Evolutionary conservation across 2,888 invertebrate species (phyloP).

Genomic region (Campoletis raptor): DNA sequence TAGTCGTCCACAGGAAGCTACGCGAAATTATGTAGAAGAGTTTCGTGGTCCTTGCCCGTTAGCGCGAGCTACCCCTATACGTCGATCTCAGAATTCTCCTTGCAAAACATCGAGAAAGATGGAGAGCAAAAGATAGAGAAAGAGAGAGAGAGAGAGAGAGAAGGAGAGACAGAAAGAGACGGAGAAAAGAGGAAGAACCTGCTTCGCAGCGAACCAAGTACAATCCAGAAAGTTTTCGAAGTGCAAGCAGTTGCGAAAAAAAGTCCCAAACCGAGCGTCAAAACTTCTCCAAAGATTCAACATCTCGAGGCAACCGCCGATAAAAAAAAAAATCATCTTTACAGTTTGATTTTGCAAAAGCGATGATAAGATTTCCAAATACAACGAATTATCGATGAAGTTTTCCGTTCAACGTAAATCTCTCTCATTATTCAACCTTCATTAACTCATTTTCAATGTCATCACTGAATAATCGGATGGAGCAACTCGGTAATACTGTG

Average conservation of each 20-base stretch:
- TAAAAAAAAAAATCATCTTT: constrained; percentile 41
- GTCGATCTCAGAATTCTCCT: constrained; percentile 50
- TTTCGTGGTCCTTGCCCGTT: constrained; percentile 68
- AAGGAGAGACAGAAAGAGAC: constrained; percentile 22
- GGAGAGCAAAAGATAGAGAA: constrained; percentile 21
- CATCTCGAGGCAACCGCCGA: constrained; percentile 13
- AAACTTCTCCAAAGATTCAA: constrained; percentile 27
- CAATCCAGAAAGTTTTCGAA: constrained; percentile 50
- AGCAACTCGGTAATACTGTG: background rate
- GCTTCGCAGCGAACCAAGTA: constrained; percentile 17
- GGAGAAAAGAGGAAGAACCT: constrained; percentile 10
- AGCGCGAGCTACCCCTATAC: constrained; percentile 43
- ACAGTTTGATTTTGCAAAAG: constrained; percentile 9
- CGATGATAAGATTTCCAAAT: background rate
- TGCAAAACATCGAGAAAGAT: constrained; percentile 20
- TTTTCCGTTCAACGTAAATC: background rate
- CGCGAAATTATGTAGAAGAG: constrained; percentile 67
- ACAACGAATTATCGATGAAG: constrained; percentile 36
- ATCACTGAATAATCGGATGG: background rate
- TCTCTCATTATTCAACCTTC: background rate
- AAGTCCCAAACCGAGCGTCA: constrained; percentile 5
- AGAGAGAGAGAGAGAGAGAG: constrained; percentile 8
- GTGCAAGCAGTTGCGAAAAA: constrained; percentile 37
- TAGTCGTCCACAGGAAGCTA: constrained; percentile 46
- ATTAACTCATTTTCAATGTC: background rate